Percentiles rank a stretch among this genome's conserved stretches.
Evolutionary conservation across 1,140 invertebrate genomes (phyloP).

Genomic region (Sinonovacula constricta): DNA sequence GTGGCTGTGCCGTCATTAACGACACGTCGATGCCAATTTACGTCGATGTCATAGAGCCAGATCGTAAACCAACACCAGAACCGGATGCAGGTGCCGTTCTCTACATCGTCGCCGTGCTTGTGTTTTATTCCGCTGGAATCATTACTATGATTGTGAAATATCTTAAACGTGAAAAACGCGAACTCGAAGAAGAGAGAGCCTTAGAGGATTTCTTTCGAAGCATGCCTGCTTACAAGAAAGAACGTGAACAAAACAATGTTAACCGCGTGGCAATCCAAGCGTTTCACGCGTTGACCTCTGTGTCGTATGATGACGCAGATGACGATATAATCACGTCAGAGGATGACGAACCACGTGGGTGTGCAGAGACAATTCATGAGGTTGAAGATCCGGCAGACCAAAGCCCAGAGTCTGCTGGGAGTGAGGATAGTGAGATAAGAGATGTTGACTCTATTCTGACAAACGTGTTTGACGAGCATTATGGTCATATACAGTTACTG

Average conservation of each 20-base stretch:
- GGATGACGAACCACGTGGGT: conserved; percentile 6
- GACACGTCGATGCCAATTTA: conserved; percentile 29
- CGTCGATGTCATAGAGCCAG: conserved; percentile 27
- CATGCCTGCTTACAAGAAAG: conserved; percentile 68
- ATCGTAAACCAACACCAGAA: neutral
- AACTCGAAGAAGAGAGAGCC: conserved; percentile 72
- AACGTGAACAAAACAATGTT: conserved; percentile 67
- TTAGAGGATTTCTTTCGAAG: conserved; percentile 73
- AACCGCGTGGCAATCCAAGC: conserved; percentile 71
- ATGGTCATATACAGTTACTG: neutral
- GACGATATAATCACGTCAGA: conserved; percentile 20
- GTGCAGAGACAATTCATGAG: conserved; percentile 46
- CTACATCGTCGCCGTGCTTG: conserved; percentile 73
- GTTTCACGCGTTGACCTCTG: conserved; percentile 71
- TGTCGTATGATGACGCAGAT: conserved; percentile 40
- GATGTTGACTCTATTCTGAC: neutral
- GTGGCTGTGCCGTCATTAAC: conserved; percentile 28
- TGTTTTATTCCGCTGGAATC: conserved; percentile 75
- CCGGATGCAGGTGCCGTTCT: conserved; percentile 65
- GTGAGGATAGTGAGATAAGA: neutral
- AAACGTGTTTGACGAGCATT: neutral
- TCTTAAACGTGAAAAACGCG: conserved; percentile 69
- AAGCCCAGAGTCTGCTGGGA: neutral
- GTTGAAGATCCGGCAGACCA: conserved; percentile 22
- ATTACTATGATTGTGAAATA: conserved; percentile 75